phyloP scores from a whole-genome alignment of 2,113 vertebrate species.

The Bufo bufo region DNA sequence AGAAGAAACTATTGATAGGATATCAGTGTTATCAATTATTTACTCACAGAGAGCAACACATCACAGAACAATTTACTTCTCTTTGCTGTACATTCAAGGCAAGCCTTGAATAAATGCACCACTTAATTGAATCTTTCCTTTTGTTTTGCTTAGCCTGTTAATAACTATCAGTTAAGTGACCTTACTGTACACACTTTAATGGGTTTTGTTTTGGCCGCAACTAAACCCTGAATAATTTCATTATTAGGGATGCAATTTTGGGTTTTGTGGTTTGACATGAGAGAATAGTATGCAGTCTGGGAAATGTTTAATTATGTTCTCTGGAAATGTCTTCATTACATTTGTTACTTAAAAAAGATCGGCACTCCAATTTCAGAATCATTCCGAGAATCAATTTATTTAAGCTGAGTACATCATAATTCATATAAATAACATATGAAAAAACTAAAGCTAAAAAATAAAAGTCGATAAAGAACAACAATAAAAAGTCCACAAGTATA shows the following conservation, averaged over 20 bases:
- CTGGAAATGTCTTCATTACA: neutral
- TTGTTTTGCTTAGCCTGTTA: constrained; percentile 66
- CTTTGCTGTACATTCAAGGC: constrained; percentile 57
- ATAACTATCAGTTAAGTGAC: constrained; percentile 57
- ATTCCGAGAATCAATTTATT: no score
- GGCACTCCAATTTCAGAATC: no score
- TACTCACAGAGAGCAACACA: constrained; percentile 78
- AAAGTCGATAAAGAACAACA: no score
- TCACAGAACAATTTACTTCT: constrained; percentile 70
- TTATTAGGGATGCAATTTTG: constrained; percentile 34
- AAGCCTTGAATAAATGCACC: constrained; percentile 66
- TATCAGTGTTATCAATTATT: constrained; percentile 92
- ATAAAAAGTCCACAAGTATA: no score
- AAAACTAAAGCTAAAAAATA: no score
- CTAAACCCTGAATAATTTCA: constrained; percentile 37
- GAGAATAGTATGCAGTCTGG: neutral
- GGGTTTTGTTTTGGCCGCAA: neutral
- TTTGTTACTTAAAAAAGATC: neutral
- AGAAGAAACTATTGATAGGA: constrained; percentile 87
- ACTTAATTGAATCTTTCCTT: constrained; percentile 55
- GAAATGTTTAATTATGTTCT: neutral
- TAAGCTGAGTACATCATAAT: no score
- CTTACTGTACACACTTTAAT: constrained; percentile 30
- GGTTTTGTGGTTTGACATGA: constrained; percentile 35
- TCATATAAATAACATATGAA: no score